These are phyloP conservation scores for Seira sanloemensis DNA, from an alignment of 2,888 invertebrate genomes.

Conservation along the genomic window DNA sequence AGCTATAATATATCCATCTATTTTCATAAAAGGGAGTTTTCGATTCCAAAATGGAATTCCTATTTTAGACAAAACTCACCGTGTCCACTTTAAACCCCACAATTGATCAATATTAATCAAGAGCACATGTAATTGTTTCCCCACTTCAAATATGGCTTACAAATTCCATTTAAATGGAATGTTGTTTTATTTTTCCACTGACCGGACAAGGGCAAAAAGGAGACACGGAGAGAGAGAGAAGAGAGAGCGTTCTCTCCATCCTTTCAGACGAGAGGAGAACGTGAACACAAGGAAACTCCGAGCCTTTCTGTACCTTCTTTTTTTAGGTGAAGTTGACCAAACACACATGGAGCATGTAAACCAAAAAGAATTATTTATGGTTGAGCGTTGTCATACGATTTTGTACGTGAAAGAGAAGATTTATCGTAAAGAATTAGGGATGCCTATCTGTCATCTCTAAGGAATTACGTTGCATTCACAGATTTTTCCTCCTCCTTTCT, in stretches of 20 bases:
- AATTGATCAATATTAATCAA: slow-evolving; percentile 54
- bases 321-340: slow-evolving; percentile 43
- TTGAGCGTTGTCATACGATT: slow-evolving; percentile 54
- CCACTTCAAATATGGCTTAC: slow-evolving; percentile 46
- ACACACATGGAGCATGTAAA: slow-evolving; percentile 13
- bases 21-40: too few species aligned
- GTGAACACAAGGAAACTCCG: slow-evolving; percentile 11
- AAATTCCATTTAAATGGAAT: slow-evolving; percentile 46
- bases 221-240: neutral
- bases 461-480: slow-evolving; percentile 56
- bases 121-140: slow-evolving; percentile 44
- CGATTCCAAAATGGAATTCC: neutral
- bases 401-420: slow-evolving; percentile 47
- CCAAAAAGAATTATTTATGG: slow-evolving; percentile 62
- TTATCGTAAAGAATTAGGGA: slow-evolving; percentile 62
- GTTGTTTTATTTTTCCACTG: slow-evolving; percentile 14
- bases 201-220: neutral
- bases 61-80: neutral
- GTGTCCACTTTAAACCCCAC: slow-evolving; percentile 28
- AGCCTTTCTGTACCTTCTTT: slow-evolving; percentile 19
- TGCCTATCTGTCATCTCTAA: slow-evolving; percentile 61
- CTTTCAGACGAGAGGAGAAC: neutral
- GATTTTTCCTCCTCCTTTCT: slow-evolving; percentile 7
- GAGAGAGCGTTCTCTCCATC: neutral
- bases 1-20: too few species aligned